A percentile compares a stretch with the other conserved stretches of the same genome.
Evolutionary conservation across 2,888 invertebrate genomes (phyloP).

Genomic region (Apamea anceps): DNA sequence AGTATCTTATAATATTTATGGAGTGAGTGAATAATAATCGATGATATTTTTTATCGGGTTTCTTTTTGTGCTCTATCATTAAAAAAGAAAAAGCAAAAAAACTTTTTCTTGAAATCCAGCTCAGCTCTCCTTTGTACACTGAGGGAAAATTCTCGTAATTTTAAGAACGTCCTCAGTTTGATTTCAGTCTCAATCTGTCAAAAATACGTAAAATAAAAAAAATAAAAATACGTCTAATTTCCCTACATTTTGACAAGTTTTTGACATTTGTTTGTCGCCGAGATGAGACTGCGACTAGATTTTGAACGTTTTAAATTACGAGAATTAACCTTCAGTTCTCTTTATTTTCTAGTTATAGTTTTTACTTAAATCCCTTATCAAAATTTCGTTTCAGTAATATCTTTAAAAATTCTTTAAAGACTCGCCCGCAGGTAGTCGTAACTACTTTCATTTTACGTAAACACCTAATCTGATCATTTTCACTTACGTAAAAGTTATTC

Average conservation of each 20-base stretch:
- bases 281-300: too few species aligned
- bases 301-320: too few species aligned
- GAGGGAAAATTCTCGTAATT: too few species aligned
- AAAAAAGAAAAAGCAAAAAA: background rate
- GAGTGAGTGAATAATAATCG: background rate
- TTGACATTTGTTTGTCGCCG: too few species aligned
- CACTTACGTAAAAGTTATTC: conserved; percentile 35
- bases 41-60: background rate
- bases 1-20: background rate
- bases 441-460: conserved; percentile 27
- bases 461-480: conserved; percentile 12
- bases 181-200: too few species aligned
- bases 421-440: background rate
- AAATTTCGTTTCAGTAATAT: background rate
- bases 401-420: background rate
- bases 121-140: background rate
- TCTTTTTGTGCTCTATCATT: background rate
- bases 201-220: too few species aligned
- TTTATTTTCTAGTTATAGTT: background rate
- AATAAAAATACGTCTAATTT: too few species aligned
- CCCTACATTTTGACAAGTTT: too few species aligned
- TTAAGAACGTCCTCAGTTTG: too few species aligned
- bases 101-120: background rate
- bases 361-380: background rate
- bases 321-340: too few species aligned